Conservation (phyloP, 2,888 invertebrate genomes). For the Allophyes oxyacanthae region DNA sequence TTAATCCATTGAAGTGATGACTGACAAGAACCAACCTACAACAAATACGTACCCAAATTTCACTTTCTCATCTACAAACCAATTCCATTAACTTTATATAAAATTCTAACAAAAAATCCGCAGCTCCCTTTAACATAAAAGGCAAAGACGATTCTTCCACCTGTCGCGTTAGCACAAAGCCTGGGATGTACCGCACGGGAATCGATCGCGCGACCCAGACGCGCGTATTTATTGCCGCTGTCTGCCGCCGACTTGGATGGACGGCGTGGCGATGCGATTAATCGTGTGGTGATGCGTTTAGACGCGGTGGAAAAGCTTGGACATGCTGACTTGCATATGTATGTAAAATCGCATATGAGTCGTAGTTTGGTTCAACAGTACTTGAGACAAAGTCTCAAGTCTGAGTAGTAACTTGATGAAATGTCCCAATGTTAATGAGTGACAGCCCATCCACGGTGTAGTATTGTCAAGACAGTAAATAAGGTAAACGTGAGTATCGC, state of each 20-base stretch:
- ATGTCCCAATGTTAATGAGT: too few relatives aligned
- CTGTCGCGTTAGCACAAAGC: constrained; percentile 61
- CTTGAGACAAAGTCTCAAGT: too few relatives aligned
- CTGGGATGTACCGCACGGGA: constrained; percentile 51
- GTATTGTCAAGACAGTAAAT: too few relatives aligned
- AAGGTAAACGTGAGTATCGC: too few relatives aligned
- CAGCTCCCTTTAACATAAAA: constrained; percentile 40
- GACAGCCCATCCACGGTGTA: too few relatives aligned
- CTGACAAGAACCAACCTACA: not conserved
- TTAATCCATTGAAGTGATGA: constrained; percentile 21
- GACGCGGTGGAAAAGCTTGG: constrained; percentile 1
- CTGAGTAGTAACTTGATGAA: too few relatives aligned
- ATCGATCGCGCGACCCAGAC: constrained; percentile 63
- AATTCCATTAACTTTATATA: constrained; percentile 42
- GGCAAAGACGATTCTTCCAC: constrained; percentile 59
- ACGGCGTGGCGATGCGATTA: constrained; percentile 30
- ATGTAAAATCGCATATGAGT: too few relatives aligned
- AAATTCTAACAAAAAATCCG: constrained; percentile 22
- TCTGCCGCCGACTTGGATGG: constrained; percentile 35
- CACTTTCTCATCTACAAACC: constrained; percentile 31
- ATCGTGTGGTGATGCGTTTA: constrained; percentile 32
- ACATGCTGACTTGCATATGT: not conserved
- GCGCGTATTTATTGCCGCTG: constrained; percentile 37
- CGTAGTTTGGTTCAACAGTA: too few relatives aligned
- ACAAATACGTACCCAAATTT: too few relatives aligned